A percentile compares a stretch with the other conserved stretches of the same genome.
These are phyloP conservation scores for Nasonia vitripennis DNA, from an alignment of 1,140 invertebrate species.

Conservation along the genomic window DNA sequence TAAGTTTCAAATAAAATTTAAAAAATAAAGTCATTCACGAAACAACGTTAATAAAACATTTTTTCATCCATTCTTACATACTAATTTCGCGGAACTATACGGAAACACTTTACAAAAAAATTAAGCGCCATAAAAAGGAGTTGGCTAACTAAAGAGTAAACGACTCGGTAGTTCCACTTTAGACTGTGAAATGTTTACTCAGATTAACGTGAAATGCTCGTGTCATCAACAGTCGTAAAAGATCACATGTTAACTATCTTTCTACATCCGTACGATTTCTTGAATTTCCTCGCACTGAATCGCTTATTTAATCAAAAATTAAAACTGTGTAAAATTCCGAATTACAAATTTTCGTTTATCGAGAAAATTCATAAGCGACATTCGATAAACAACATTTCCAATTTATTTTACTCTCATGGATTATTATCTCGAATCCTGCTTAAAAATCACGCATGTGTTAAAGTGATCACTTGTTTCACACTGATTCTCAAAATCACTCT, in stretches of 20 bases:
- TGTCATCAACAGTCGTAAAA: not conserved
- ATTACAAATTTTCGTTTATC: no score
- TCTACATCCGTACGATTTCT: not conserved
- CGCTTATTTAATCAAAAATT: not conserved
- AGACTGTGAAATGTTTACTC: not conserved
- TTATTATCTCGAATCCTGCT: not conserved
- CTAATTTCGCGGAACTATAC: not conserved
- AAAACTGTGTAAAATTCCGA: not conserved
- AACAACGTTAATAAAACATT: not conserved
- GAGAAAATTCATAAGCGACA: no score
- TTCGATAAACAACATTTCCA: no score
- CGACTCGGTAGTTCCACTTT: not conserved
- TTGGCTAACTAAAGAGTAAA: not conserved
- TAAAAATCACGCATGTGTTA: not conserved
- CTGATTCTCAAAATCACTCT: not conserved
- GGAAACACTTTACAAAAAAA: not conserved
- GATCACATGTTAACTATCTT: not conserved
- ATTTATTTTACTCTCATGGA: not conserved
- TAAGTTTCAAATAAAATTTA: no score
- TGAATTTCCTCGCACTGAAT: not conserved
- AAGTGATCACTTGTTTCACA: slow-evolving; percentile 1
- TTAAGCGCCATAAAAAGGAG: not conserved
- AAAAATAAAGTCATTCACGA: no score
- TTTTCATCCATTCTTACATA: not conserved
- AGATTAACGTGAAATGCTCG: not conserved